These are phyloP conservation scores for Cyphomyrmex costatus DNA, from an alignment of 1,140 invertebrate genomes.

Conservation along the genomic window DNA sequence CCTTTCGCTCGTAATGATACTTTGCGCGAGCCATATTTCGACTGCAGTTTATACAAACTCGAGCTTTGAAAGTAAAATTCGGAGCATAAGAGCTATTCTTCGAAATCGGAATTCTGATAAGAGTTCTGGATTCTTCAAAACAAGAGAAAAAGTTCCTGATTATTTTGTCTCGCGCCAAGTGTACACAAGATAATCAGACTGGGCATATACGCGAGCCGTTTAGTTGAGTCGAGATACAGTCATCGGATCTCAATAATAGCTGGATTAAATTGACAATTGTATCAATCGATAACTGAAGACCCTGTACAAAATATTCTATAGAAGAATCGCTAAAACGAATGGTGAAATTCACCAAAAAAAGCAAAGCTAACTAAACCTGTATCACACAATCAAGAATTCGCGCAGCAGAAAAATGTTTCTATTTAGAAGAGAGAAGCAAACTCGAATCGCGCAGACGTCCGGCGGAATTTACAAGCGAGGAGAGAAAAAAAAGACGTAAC, in stretches of 20 bases:
- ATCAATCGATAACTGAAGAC: too few relatives aligned
- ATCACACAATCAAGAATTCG: slow-evolving; percentile 14
- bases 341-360: not conserved
- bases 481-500: slow-evolving; percentile 1
- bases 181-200: too few relatives aligned
- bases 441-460: slow-evolving; percentile 27
- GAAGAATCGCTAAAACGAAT: not conserved
- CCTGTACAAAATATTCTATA: not conserved
- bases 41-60: slow-evolving; percentile 51
- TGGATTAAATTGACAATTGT: too few relatives aligned
- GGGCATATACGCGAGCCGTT: too few relatives aligned
- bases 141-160: too few relatives aligned
- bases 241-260: too few relatives aligned
- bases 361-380: not conserved
- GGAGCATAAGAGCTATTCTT: slow-evolving; percentile 23
- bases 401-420: slow-evolving; percentile 9
- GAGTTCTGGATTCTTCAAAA: too few relatives aligned
- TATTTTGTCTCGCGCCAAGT: too few relatives aligned
- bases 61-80: slow-evolving; percentile 64
- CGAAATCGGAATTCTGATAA: too few relatives aligned
- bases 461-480: not conserved
- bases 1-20: not conserved
- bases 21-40: slow-evolving; percentile 21
- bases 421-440: not conserved
- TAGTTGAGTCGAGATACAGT: too few relatives aligned